Conservation (phyloP, 2,888 invertebrate species). For the Argyresthia goedartella region DNA sequence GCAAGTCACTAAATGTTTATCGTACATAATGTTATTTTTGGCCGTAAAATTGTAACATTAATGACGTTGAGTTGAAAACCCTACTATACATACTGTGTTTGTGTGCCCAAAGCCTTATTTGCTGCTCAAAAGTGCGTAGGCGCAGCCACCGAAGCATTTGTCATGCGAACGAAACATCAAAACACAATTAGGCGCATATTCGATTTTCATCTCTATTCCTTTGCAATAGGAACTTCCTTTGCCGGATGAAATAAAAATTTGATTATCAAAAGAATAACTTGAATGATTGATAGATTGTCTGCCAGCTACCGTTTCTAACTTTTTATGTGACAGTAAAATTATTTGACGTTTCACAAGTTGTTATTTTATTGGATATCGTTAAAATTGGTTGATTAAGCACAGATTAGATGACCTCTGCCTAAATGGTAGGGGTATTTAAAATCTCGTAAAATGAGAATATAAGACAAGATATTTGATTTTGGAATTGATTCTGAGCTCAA, state of each 20-base stretch:
- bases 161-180: not conserved
- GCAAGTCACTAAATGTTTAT: too few species aligned
- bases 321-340: conserved; percentile 11
- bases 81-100: too few species aligned
- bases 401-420: too few species aligned
- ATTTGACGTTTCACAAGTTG: conserved; percentile 7
- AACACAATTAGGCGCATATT: not conserved
- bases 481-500: too few species aligned
- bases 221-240: not conserved
- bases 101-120: too few species aligned
- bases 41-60: too few species aligned
- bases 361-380: not conserved
- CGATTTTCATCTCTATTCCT: not conserved
- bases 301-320: conserved; percentile 15
- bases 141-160: not conserved
- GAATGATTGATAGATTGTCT: not conserved
- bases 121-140: conserved; percentile 10
- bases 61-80: too few species aligned
- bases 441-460: too few species aligned
- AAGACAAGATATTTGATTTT: too few species aligned
- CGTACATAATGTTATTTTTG: too few species aligned
- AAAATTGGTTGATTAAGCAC: too few species aligned
- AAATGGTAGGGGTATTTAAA: too few species aligned
- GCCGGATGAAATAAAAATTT: not conserved
- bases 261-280: not conserved